phyloP scores from a whole-genome alignment of 2,113 vertebrate genomes.

The Variabilichromis moorii region DNA sequence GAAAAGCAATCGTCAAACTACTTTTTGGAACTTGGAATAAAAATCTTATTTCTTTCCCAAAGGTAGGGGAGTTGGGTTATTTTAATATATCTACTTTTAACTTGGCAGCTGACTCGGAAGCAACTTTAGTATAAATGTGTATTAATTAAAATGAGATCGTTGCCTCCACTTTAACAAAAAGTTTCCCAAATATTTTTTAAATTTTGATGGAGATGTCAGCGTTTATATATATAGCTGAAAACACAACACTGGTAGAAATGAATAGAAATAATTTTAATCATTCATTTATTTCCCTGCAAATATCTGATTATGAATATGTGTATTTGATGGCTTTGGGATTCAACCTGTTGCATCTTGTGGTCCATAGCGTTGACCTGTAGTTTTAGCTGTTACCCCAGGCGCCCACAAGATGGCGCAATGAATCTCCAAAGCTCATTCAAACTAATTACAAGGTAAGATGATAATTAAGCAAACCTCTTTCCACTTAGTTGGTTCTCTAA shows the following conservation, averaged over 20 bases:
- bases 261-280: background rate
- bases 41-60: constrained; percentile 23
- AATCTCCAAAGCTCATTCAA: background rate
- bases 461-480: background rate
- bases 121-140: background rate
- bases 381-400: background rate
- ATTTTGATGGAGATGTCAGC: background rate
- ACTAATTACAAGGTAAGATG: background rate
- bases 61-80: constrained; percentile 44
- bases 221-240: background rate
- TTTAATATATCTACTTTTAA: background rate
- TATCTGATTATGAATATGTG: background rate
- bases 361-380: background rate
- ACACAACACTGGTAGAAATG: background rate
- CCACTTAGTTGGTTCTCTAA: background rate
- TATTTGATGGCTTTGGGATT: background rate
- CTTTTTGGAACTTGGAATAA: constrained; percentile 33
- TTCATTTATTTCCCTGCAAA: background rate
- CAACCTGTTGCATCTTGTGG: constrained; percentile 22
- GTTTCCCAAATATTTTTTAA: background rate
- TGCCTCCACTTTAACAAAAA: background rate
- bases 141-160: background rate
- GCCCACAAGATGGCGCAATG: constrained; percentile 42
- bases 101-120: background rate
- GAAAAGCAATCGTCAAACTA: background rate